Percentiles rank a stretch among this genome's conserved stretches.
phyloP scores from a whole-genome alignment of 2,888 invertebrate genomes.

The Nephrotoma appendiculata region DNA sequence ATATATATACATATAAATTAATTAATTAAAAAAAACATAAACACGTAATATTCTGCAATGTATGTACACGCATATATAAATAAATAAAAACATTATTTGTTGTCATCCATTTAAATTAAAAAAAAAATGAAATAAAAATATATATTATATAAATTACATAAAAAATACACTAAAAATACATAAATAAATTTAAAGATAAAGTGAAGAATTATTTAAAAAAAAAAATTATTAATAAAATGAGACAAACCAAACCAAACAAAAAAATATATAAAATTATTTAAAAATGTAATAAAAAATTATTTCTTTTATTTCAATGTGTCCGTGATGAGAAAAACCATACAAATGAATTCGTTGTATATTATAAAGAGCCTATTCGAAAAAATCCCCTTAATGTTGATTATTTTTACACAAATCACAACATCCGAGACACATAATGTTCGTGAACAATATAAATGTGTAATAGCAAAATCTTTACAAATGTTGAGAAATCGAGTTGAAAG shows the following conservation, averaged over 20 bases:
- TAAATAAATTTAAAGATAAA: not conserved
- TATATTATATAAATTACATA: not conserved
- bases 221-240: not conserved
- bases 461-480: no score
- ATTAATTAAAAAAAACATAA: not conserved
- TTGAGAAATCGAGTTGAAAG: no score
- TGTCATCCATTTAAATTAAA: not conserved
- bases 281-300: not conserved
- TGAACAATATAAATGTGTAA: no score
- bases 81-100: not conserved
- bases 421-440: no score
- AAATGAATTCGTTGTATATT: no score
- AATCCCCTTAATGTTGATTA: no score
- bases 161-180: not conserved
- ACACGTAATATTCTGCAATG: slow-evolving; percentile 5
- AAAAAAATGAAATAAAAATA: not conserved
- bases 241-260: not conserved
- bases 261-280: not conserved
- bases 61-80: not conserved
- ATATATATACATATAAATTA: not conserved
- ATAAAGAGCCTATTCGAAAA: no score
- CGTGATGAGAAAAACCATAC: not conserved
- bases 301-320: not conserved
- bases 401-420: no score
- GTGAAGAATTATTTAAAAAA: not conserved